A percentile compares a stretch with the other conserved stretches of the same genome.
Conservation (phyloP, 2,113 vertebrate genomes). For the Rattus rattus region DNA sequence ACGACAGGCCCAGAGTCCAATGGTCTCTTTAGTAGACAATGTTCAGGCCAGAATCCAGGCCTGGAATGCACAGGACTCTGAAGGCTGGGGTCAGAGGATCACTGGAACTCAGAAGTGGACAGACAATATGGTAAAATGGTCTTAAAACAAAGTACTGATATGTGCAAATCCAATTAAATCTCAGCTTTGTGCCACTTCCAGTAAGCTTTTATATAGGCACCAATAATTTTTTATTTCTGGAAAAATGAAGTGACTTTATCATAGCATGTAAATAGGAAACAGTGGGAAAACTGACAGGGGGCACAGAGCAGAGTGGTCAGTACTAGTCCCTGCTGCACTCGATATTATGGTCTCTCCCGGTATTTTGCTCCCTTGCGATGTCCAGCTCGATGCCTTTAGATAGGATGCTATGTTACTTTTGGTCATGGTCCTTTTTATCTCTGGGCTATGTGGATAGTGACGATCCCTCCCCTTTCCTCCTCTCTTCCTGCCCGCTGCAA, state of each 20-base stretch:
- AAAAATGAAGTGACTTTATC: background rate
- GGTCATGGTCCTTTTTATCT: background rate
- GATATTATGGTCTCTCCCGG: background rate
- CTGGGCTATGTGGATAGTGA: background rate
- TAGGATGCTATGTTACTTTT: background rate
- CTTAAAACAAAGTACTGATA: background rate
- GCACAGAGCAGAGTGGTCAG: too few species aligned
- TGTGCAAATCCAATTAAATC: background rate
- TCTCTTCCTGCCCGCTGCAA: background rate
- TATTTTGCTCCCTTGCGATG: background rate
- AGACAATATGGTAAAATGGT: background rate
- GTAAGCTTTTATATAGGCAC: background rate
- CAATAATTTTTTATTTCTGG: background rate
- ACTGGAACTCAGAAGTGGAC: background rate
- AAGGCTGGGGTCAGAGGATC: background rate
- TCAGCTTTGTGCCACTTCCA: background rate
- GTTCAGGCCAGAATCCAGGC: background rate
- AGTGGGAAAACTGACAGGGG: background rate
- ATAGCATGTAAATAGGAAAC: background rate
- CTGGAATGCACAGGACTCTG: too few species aligned
- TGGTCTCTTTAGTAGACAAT: background rate
- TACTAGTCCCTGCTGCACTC: background rate
- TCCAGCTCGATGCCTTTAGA: constrained; percentile 8
- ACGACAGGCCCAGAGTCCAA: background rate
- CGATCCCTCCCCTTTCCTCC: background rate